Evolutionary conservation across 2,888 invertebrate genomes (phyloP).

Genomic region (Labia minor): DNA sequence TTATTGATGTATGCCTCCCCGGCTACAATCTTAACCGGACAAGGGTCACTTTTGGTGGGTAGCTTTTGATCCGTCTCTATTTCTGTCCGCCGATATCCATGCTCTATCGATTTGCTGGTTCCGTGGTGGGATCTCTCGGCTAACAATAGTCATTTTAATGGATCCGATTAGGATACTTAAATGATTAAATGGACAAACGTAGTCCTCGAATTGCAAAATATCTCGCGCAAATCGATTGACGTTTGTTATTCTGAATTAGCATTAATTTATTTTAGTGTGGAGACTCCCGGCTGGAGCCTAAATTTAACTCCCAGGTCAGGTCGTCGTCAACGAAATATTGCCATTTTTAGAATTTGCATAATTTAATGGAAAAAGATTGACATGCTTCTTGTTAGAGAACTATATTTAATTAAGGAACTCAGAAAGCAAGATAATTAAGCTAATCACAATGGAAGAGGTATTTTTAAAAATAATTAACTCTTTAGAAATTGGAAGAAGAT

Average conservation of each 20-base stretch:
- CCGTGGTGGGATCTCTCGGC: background rate
- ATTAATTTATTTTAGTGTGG: background rate
- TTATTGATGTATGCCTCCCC: too few species aligned
- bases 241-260: background rate
- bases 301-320: background rate
- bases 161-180: background rate
- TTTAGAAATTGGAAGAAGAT: too few species aligned
- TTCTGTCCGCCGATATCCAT: background rate
- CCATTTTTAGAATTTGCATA: background rate
- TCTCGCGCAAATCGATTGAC: background rate
- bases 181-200: background rate
- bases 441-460: too few species aligned
- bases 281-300: background rate
- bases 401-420: background rate
- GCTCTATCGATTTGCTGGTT: background rate
- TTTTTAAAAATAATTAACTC: too few species aligned
- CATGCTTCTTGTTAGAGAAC: background rate
- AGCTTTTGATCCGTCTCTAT: background rate
- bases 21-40: too few species aligned
- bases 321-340: background rate
- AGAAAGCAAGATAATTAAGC: too few species aligned
- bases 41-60: too few species aligned
- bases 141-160: conserved; percentile 13
- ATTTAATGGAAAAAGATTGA: background rate
- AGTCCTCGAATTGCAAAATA: background rate